phyloP scores from a whole-genome alignment of 2,888 invertebrate genomes.

The Drosophila neonasuta region DNA sequence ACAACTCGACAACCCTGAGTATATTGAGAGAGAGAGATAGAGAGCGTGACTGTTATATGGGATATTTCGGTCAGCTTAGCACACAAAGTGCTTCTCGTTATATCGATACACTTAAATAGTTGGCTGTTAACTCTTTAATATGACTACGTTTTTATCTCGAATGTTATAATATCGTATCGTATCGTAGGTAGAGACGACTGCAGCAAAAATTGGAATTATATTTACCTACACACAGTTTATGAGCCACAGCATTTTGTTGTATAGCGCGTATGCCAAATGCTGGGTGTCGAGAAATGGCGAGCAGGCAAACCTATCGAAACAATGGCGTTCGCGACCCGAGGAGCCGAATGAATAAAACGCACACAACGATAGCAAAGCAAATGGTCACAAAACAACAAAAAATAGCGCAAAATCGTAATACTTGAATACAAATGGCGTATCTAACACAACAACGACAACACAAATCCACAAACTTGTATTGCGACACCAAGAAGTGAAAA shows the following conservation, averaged over 20 bases:
- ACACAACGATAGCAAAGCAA: neutral
- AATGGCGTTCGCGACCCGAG: constrained; percentile 22
- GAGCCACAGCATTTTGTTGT: constrained; percentile 78
- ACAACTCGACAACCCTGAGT: constrained; percentile 30
- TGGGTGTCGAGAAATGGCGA: constrained; percentile 74
- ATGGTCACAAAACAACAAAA: neutral
- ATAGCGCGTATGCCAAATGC: constrained; percentile 75
- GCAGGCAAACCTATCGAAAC: constrained; percentile 48
- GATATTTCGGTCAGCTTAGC: constrained; percentile 48
- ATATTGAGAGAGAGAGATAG: neutral
- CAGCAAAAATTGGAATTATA: constrained; percentile 16
- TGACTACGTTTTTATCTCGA: too few species aligned
- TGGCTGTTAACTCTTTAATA: constrained; percentile 33
- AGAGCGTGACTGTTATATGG: constrained; percentile 26
- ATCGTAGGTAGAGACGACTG: too few species aligned
- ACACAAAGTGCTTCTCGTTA: constrained; percentile 35
- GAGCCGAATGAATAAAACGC: constrained; percentile 7
- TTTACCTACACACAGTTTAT: constrained; percentile 74
- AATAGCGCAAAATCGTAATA: constrained; percentile 19
- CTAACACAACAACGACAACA: too few species aligned
- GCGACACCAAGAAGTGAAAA: neutral
- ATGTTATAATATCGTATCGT: too few species aligned
- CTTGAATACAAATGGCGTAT: constrained; percentile 27
- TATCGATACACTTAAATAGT: constrained; percentile 35
- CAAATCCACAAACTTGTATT: neutral